Evolutionary conservation across 2,113 vertebrate genomes (phyloP), one percentile per base, ranked within the genome.

Genomic region (Catharus fuscescens): DNA sequence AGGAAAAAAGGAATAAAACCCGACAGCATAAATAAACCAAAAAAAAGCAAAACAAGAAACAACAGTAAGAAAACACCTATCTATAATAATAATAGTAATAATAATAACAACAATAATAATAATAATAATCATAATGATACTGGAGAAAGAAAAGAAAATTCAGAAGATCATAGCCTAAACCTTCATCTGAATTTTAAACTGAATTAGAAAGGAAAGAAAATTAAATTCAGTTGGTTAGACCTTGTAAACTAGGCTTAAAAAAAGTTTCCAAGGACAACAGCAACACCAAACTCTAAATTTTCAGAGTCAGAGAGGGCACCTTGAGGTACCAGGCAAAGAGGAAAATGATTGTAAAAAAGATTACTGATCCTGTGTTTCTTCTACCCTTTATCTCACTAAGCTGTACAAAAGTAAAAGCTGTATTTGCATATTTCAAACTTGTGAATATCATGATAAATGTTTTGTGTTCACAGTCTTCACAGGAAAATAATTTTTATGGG

Each of bases 361-460:
- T 44, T 36, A 48, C 20, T 14, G 28, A 61, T 26, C 9, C 70
- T 25, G 1, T 50, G 14, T 71, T 92, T 78, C 17, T 91, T 80
- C 34, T 87, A 19, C 15, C 3, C 8, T 36, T 2, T 60, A 38
- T 40, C 28, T 82, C 28, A 31, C n/a, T 1, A 10, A 82, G 28
- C 38, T 48, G 45, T 57, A 21, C 28, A 72, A 54, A 66, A 94
- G 16, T 57, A 80, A 87, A 92, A 94, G 19, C 2, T 0, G 0
- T 34, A 25, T 67, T 80, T 71, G 40, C 13, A 12, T 69, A 44
- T 80, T 94, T 66, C 12, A n/a, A 40, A 60, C 23, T 62, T 60
- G 17, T 47, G 18, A 6, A 14, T 74, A 44, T 28, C 52, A 48
- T 21, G 67, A 26, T 9, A 31, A 9, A 50, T 0, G 0, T 67